phyloP scores from a whole-genome alignment of 1,140 invertebrate species.

The Bombus terrestris region DNA sequence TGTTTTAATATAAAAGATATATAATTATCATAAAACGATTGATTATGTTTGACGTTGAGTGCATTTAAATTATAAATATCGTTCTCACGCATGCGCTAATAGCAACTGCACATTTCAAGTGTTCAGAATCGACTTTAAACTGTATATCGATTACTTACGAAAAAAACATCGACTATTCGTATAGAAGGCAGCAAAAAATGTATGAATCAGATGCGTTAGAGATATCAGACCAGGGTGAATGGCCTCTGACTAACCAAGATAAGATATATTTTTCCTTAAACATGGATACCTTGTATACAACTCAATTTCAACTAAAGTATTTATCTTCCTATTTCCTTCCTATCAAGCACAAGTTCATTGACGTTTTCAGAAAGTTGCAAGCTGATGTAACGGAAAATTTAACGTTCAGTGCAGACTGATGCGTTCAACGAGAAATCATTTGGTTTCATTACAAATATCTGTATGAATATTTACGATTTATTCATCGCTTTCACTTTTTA shows the following conservation, averaged over 20 bases:
- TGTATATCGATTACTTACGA: constrained; percentile 19
- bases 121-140: constrained; percentile 18
- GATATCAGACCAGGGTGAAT: constrained; percentile 54
- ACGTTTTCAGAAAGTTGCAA: not conserved
- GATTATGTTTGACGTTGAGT: not conserved
- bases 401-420: too few relatives aligned
- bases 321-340: not conserved
- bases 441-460: not conserved
- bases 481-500: not conserved
- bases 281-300: constrained; percentile 11
- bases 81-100: not conserved
- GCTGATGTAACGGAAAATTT: too few relatives aligned
- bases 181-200: constrained; percentile 4
- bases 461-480: not conserved
- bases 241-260: constrained; percentile 48
- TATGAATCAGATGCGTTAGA: constrained; percentile 48
- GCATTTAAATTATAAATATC: not conserved
- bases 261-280: constrained; percentile 40
- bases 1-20: not conserved
- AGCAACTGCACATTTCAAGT: not conserved
- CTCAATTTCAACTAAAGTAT: not conserved
- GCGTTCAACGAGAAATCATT: not conserved
- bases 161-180: not conserved
- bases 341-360: constrained; percentile 13
- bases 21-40: not conserved